Evolutionary conservation across 2,113 vertebrate species (phyloP), one percentile per base, ranked within the genome.

Genomic region (Atractosteus spatula): DNA sequence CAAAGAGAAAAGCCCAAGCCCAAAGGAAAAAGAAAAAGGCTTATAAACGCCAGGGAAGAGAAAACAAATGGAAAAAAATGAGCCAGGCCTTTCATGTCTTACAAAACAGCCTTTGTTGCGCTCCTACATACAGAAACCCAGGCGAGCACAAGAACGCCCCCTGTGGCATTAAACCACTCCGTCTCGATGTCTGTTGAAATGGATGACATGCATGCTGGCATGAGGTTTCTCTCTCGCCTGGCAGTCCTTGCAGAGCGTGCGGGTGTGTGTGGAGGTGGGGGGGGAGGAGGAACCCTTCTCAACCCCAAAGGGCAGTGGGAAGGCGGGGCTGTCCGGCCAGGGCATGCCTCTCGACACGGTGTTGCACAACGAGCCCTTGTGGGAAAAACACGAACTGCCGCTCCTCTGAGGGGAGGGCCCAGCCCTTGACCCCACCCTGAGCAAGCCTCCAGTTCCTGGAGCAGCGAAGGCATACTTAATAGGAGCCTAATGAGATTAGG

Each of bases 401-500:
- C 62, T 55, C 62, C 17, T 54, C 43, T 13, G 51, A 56, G 59
- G 29, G 13, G 11, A 43, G 12, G 47, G 6, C 70, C 55, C 41
- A 55, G 41, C 29, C 11, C 13, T 57, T 42, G 55, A 56, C 14
- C 29, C 11, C 5, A 55, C 47, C 44, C 45, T 63, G 7, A 7
- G 4, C 47, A 41, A 41, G 17, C 62, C 61, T 47, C 10, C 17
- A 29, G 17, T 29, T 29, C 17, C 47, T 10, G 47, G 0, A 2
- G 62, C 14, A 29, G 56, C n/a, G 17, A 3, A 66, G 8, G 6
- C 14, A n/a, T 29, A 10, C 55, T 65, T 54, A 66, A 66, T 69
- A 73, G 29, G 41, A 55, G 17, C 59, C 64, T 61, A 71, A 69
- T 69, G 62, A 72, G 70, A 59, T 74, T 74, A 68, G 70, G 42